These are phyloP conservation scores for Crossocerus cetratus DNA, from an alignment of 2,888 invertebrate species.

Conservation along the genomic window DNA sequence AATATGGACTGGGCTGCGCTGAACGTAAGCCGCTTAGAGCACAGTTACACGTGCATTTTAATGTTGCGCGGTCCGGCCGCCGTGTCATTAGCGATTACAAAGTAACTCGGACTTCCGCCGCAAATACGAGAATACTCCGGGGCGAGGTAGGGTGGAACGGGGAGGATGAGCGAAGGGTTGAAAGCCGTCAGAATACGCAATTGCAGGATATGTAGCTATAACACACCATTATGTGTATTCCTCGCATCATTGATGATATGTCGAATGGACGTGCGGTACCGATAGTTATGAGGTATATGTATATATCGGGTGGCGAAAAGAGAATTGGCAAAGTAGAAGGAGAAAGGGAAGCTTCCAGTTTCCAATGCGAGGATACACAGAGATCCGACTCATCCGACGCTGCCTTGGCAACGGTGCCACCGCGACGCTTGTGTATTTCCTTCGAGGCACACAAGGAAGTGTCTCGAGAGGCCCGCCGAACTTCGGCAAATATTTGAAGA, in stretches of 20 bases:
- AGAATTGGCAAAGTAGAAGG: background rate
- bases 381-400: too few species aligned
- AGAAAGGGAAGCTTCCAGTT: background rate
- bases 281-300: too few species aligned
- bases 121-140: background rate
- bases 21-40: constrained; percentile 59
- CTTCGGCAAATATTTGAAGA: constrained; percentile 63
- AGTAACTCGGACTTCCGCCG: constrained; percentile 41
- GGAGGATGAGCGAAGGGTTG: background rate
- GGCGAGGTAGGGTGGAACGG: background rate
- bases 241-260: background rate
- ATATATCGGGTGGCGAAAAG: background rate
- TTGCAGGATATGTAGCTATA: too few species aligned
- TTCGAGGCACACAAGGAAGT: constrained; percentile 45
- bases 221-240: too few species aligned
- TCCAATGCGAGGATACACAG: background rate
- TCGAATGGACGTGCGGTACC: too few species aligned
- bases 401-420: constrained; percentile 25
- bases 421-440: constrained; percentile 44
- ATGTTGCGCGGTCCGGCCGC: constrained; percentile 45
- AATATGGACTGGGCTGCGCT: constrained; percentile 50
- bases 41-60: constrained; percentile 54
- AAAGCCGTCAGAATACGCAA: too few species aligned
- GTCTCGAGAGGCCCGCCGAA: constrained; percentile 58
- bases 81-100: constrained; percentile 56